Evolutionary conservation across 2,797 vertebrate genomes (phyloP), one percentile per base, ranked within the genome.

Genomic region (Premnoplex brunnescens): DNA sequence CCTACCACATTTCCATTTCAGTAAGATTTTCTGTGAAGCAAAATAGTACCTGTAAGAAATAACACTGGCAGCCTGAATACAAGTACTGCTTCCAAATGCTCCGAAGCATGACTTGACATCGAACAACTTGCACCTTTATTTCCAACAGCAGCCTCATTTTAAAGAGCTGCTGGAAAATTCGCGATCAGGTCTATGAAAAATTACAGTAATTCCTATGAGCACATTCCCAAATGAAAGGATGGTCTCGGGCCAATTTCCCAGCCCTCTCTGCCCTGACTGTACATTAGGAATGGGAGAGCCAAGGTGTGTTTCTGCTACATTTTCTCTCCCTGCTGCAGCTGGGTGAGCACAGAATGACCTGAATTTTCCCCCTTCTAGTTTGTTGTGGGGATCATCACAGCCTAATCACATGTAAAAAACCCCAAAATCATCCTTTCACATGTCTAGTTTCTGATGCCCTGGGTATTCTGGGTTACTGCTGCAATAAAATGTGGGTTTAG

Each of bases 141-240:
- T 91, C 90, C 73, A 91, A 73, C 39, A 88, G 62, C 88, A 86
- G 69, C 81, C 85, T 77, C 67, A 12, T 91, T 89, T 83, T 77
- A 52, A 64, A 88, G 78, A 91, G 52, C 62, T 83, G 84, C 71
- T 95, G 79, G 94, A 91, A 95, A 95, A 95, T 37, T 72, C 26
- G 5, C 6, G 82, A 84, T 68, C 44, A 36, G 85, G 56, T 83
- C 72, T 44, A 64, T 80, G 93, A 95, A 92, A 89, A 92, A 72
- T 69, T 59, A 87, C 81, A 88, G 14, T 64, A 54, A 75, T 64
- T 62, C 5, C 72, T 68, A 46, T 60, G 76, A 95, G 74, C 68
- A 64, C 16, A 21, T 74, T 86, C 60, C 75, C 82, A 81, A 60
- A 48, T 32, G 58, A 85, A 91, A 60, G 0, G 0, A 77, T 74